Conservation (phyloP, 2,797 vertebrate genomes). For the Epinephelus awoara region DNA sequence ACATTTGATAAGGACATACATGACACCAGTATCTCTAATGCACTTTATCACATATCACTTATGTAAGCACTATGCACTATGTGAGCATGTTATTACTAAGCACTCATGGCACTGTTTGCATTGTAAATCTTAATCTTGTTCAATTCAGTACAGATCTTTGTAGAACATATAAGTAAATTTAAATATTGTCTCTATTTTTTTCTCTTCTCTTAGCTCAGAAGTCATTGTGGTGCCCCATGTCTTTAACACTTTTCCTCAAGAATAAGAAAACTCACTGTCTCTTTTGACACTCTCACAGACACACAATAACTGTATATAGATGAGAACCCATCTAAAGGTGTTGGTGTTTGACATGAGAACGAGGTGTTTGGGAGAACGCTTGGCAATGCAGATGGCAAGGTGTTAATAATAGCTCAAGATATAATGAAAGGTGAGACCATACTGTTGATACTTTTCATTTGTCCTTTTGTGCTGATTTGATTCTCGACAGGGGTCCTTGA, state of each 20-base stretch:
- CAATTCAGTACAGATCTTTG: too few species aligned
- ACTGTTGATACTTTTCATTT: not conserved
- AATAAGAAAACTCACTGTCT: not conserved
- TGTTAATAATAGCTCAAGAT: conserved; percentile 22
- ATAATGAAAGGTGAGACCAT: not conserved
- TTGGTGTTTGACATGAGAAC: not conserved
- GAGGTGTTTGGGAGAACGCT: not conserved
- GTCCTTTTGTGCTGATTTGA: not conserved
- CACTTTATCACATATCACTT: not conserved
- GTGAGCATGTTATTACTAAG: not conserved
- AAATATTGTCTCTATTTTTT: not conserved
- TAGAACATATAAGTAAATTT: not conserved
- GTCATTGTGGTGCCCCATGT: not conserved
- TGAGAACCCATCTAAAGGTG: not conserved
- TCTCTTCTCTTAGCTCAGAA: not conserved
- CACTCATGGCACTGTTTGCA: too few species aligned
- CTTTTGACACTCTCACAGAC: not conserved
- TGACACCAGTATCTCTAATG: not conserved
- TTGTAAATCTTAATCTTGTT: too few species aligned
- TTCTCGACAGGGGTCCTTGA: not conserved
- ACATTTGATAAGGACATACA: conserved; percentile 3
- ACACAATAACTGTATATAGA: not conserved
- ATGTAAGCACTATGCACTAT: not conserved
- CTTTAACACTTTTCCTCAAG: not conserved
- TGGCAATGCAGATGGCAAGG: not conserved